Evolutionary conservation across 2,888 invertebrate genomes (phyloP).

Genomic region (Monoplex corrugatus): DNA sequence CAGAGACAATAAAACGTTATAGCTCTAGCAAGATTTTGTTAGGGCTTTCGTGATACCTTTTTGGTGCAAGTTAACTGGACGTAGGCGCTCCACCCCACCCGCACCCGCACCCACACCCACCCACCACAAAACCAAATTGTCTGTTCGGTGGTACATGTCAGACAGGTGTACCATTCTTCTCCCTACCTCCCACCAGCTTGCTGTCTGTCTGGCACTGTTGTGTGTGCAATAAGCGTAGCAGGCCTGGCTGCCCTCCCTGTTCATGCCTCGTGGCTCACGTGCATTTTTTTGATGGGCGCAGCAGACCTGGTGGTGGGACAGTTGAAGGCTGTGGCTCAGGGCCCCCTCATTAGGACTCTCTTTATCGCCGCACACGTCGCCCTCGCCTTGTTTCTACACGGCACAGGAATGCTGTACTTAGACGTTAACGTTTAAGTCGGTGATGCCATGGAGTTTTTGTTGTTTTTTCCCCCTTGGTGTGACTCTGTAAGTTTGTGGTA

Average conservation of each 20-base stretch:
- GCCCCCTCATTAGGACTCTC: background rate
- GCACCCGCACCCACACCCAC: background rate
- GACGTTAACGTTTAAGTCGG: too few species aligned
- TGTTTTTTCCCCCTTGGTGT: too few species aligned
- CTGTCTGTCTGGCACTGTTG: background rate
- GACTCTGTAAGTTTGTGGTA: too few species aligned
- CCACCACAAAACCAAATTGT: background rate
- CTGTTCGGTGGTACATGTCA: background rate
- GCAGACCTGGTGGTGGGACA: background rate
- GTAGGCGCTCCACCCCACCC: background rate
- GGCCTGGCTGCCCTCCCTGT: background rate
- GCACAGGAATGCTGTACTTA: too few species aligned
- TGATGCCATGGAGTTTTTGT: too few species aligned
- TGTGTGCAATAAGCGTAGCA: background rate
- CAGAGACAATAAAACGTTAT: too few species aligned
- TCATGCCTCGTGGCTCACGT: background rate
- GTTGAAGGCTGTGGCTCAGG: background rate
- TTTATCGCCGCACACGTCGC: background rate
- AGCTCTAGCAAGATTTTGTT: too few species aligned
- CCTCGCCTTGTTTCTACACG: too few species aligned
- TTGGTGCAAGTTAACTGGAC: too few species aligned
- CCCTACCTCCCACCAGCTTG: background rate
- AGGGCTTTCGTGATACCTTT: too few species aligned
- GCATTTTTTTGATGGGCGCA: background rate
- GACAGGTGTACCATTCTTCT: background rate